These are phyloP conservation scores for Salminus brasiliensis DNA, from an alignment of 2,113 vertebrate genomes.

Conservation along the genomic window DNA sequence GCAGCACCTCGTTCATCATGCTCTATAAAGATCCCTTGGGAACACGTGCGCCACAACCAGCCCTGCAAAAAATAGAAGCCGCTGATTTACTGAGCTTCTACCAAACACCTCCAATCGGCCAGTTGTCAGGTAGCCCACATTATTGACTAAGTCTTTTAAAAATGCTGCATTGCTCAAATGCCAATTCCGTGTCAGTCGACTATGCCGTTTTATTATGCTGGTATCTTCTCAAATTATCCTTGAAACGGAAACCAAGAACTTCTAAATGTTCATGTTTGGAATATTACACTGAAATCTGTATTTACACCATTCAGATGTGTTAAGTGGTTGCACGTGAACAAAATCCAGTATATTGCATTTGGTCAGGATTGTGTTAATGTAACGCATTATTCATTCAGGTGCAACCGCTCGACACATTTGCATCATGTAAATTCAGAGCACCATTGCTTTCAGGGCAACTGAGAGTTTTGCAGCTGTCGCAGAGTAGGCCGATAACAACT, in stretches of 20 bases:
- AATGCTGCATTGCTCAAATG: not conserved
- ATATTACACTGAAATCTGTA: not conserved
- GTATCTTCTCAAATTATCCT: not conserved
- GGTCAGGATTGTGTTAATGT: not conserved
- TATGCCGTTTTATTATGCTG: not conserved
- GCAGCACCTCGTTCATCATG: constrained; percentile 55
- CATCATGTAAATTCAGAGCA: not conserved
- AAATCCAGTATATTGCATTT: not conserved
- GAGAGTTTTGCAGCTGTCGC: not conserved
- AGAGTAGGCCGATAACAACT: not conserved
- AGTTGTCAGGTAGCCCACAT: constrained; percentile 6
- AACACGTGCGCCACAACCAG: constrained; percentile 38
- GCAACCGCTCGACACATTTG: not conserved
- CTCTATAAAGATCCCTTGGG: constrained; percentile 32
- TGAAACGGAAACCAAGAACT: constrained; percentile 12
- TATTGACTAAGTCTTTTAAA: constrained; percentile 14
- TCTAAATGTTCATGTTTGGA: not conserved
- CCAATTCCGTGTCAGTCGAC: constrained; percentile 23
- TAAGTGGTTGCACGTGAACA: not conserved
- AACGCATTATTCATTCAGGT: not conserved
- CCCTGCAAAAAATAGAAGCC: constrained; percentile 45
- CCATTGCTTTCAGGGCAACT: not conserved
- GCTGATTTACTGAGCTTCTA: constrained; percentile 29
- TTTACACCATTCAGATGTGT: not conserved
- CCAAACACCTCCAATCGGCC: constrained; percentile 32